Evolutionary conservation across 2,797 vertebrate genomes (phyloP), one percentile per base, ranked within the genome.

Genomic region (Champsocephalus esox): DNA sequence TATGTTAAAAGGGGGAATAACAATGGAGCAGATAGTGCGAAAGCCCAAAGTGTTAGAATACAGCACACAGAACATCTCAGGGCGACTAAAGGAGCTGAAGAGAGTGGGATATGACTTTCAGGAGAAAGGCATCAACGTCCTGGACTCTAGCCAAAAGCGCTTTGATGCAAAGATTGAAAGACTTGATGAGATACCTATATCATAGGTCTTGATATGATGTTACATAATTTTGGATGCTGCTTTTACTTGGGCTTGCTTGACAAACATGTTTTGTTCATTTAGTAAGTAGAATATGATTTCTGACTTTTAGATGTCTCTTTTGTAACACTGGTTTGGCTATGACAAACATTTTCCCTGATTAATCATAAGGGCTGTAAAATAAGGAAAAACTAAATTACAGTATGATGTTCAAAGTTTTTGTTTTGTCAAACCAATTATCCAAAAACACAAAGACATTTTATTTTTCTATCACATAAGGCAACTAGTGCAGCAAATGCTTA

Each of bases 21-120:
- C 79, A 34, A 73, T 95, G 45, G 80, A 86, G 55, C 90, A 93
- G 87, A 88, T 96, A 51, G 6, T 94, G 48, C 74, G 94, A 55
- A 96, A 85, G 41, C 94, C 96, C 28, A 94, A 77, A 41, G 75
- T 97, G 65, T 82, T 96, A 73, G 94, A 93, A 12, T 91, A 86
- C 87, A 96, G 96, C 78, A 76, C 87, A 52, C 78, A 73, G 66
- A 94, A 89, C 84, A 87, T 97, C 41, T 87, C 63, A 46, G 89
- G 21, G 55, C 92, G 93, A 58, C 80, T 96, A n/a, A 74, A 83
- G 49, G 77, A 92, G 66, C 76, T 96, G 52, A 60, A 87, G 44
- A 84, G 59, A 11, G n/a, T 94, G 59, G 86, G 83, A 12, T 97
- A 94, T 84, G 86, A 96, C 80, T 96, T 96, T 49, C 28, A 86